Conservation (phyloP, 2,113 vertebrate genomes). For the Canis aureus region DNA sequence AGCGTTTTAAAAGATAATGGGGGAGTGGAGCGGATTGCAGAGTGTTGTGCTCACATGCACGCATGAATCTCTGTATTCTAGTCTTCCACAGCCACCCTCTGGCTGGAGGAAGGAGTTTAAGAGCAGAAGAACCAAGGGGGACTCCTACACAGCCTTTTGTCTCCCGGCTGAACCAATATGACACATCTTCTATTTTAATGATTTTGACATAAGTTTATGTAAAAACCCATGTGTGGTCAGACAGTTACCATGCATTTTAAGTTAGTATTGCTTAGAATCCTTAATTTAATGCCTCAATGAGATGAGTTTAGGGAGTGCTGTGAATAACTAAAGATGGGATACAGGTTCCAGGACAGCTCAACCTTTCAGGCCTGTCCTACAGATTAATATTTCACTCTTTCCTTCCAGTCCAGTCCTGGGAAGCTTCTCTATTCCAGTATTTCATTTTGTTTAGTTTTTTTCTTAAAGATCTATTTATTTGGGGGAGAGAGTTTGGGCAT, state of each 20-base stretch:
- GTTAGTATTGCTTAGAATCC: not conserved
- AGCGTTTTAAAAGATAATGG: conserved; percentile 50
- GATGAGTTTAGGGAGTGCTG: not conserved
- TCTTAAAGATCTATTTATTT: not conserved
- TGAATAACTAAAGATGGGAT: not conserved
- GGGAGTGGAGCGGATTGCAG: not conserved
- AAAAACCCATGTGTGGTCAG: not conserved
- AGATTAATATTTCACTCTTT: not conserved
- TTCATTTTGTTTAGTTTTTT: not conserved
- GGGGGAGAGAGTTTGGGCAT: not conserved
- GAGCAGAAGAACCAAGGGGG: not conserved
- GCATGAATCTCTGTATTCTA: conserved; percentile 49
- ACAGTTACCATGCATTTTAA: not conserved
- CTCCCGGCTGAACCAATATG: not conserved
- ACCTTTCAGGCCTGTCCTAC: not conserved
- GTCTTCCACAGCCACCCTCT: conserved; percentile 10
- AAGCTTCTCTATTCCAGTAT: not conserved
- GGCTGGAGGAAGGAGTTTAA: conserved; percentile 55
- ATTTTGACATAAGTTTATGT: not conserved
- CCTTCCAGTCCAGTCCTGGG: not conserved
- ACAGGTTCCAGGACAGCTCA: not conserved
- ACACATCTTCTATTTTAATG: not conserved
- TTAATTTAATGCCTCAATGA: not conserved
- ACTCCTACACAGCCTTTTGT: conserved; percentile 40
- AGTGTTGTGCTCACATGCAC: not conserved